Percentiles rank a stretch among this genome's conserved stretches.
Conservation (phyloP, 2,113 vertebrate genomes). For the Hippocampus comes region DNA sequence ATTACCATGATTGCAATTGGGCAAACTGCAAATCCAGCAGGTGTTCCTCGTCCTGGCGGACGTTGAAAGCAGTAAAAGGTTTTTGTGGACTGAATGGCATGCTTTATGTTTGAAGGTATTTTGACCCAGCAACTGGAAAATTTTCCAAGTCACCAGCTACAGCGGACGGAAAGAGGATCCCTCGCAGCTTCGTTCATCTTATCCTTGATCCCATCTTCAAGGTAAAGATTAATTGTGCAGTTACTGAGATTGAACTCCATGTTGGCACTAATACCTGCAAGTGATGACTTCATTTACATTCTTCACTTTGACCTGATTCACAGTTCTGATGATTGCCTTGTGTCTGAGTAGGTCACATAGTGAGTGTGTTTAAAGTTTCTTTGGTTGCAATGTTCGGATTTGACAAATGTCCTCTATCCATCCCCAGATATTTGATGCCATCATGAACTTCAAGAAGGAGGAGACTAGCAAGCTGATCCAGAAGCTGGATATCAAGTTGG, state of each 20-base stretch:
- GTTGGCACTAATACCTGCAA: slow-evolving; percentile 24
- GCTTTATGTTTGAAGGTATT: slow-evolving; percentile 67
- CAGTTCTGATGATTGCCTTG: slow-evolving; percentile 73
- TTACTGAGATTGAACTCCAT: background rate
- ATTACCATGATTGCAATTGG: too few species aligned
- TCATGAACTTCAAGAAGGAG: slow-evolving; percentile 93
- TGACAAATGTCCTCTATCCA: background rate
- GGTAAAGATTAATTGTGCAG: slow-evolving; percentile 60
- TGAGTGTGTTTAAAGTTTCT: background rate
- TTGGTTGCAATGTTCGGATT: background rate
- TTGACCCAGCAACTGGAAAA: slow-evolving; percentile 82
- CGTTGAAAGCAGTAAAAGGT: background rate
- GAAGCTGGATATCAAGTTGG: slow-evolving; percentile 91
- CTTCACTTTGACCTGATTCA: slow-evolving; percentile 87
- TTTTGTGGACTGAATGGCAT: background rate
- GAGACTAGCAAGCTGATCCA: slow-evolving; percentile 85
- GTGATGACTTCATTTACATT: slow-evolving; percentile 80
- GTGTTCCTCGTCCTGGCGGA: background rate
- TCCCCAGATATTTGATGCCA: slow-evolving; percentile 85
- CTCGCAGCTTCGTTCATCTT: slow-evolving; percentile 85
- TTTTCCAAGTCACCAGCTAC: slow-evolving; percentile 78
- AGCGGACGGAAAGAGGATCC: slow-evolving; percentile 79
- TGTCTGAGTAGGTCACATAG: slow-evolving; percentile 71
- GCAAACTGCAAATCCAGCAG: too few species aligned
- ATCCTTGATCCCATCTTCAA: slow-evolving; percentile 95